Evolutionary conservation across 1,140 invertebrate species (phyloP).

Genomic region (Palaemon carinicauda): DNA sequence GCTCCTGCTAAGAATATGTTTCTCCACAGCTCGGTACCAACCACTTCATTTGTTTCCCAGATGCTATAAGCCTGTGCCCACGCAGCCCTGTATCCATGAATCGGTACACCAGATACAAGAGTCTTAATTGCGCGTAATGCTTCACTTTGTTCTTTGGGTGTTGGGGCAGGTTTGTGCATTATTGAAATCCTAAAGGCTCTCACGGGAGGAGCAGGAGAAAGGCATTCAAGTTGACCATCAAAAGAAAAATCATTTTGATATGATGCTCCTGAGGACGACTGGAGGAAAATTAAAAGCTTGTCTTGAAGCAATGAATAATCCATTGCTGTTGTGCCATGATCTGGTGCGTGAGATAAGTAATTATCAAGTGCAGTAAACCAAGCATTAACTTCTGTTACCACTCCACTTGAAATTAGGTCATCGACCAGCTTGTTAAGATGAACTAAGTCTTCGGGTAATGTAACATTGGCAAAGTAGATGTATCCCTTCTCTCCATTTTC

Average conservation of each 20-base stretch:
- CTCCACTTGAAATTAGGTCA: slow-evolving; percentile 38
- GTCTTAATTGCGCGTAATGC: slow-evolving; percentile 32
- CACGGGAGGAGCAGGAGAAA: slow-evolving; percentile 41
- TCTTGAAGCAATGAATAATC: slow-evolving; percentile 39
- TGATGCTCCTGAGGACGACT: slow-evolving; percentile 46
- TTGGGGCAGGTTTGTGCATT: slow-evolving; percentile 29
- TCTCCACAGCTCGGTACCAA: slow-evolving; percentile 69
- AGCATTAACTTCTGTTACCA: slow-evolving; percentile 61
- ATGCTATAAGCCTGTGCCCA: slow-evolving; percentile 58
- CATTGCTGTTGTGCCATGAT: slow-evolving; percentile 26
- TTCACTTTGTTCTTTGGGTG: slow-evolving; percentile 10
- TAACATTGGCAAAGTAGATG: slow-evolving; percentile 66
- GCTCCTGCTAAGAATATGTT: slow-evolving; percentile 68
- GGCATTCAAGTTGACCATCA: slow-evolving; percentile 32
- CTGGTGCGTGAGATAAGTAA: slow-evolving; percentile 55
- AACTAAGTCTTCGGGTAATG: slow-evolving; percentile 53
- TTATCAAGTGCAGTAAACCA: slow-evolving; percentile 63
- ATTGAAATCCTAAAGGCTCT: slow-evolving; percentile 50
- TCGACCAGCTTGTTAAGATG: slow-evolving; percentile 42
- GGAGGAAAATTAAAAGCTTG: slow-evolving; percentile 46
- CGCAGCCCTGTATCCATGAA: slow-evolving; percentile 36
- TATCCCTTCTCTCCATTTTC: slow-evolving; percentile 67
- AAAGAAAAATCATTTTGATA: slow-evolving; percentile 47
- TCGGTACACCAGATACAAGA: slow-evolving; percentile 15
- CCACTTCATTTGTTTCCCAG: slow-evolving; percentile 65